Evolutionary conservation across 2,888 invertebrate species (phyloP), one percentile per base, ranked within the genome.

Genomic region (Rutpela maculata): DNA sequence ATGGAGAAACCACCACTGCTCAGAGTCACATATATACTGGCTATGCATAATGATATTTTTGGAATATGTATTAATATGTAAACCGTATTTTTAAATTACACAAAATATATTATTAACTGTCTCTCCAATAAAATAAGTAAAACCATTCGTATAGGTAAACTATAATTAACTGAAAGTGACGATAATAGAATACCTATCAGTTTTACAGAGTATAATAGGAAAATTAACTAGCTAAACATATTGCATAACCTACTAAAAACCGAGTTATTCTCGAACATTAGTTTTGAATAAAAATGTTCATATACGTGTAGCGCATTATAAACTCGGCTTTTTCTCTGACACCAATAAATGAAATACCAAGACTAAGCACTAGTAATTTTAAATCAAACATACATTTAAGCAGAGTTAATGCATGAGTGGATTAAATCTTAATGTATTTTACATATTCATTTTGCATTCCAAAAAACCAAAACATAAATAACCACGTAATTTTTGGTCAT

Each of bases 401-500:
- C n/a, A 10, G n/a, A 68, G 68, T 31, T 19, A 35, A 69, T 35
- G 65, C 65, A 31, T 69, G 57, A 56, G 15, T 26, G 19, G 69
- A 35, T 69, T 69, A 69, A n/a, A 15, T 31, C 31, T 22, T 67
- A 59, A 19, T 69, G 56, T 57, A 18, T 57, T 55, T 50, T 55
- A 67, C 22, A 67, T 67, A 55, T 22, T 26, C 22, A 50, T 31
- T 31, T 38, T 57, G 19, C 69, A 18, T 65, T 65, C 31, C 35
- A 19, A 22, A 38, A 19, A 43, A 1, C 35, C 43, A 70, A 70
- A 50, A 4, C 60, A 70, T 18, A 18, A 69, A 70, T 70, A 70
- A 60, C 38, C 38, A 22, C 50, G 43, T 60, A 38, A 31, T 70
- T 60, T 69, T 60, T 19, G 70, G 43, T 60, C 70, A 18, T 60